A percentile compares a stretch with the other conserved stretches of the same genome.
These are phyloP conservation scores for Sylvia atricapilla DNA, from an alignment of 2,113 vertebrate genomes.

Conservation along the genomic window DNA sequence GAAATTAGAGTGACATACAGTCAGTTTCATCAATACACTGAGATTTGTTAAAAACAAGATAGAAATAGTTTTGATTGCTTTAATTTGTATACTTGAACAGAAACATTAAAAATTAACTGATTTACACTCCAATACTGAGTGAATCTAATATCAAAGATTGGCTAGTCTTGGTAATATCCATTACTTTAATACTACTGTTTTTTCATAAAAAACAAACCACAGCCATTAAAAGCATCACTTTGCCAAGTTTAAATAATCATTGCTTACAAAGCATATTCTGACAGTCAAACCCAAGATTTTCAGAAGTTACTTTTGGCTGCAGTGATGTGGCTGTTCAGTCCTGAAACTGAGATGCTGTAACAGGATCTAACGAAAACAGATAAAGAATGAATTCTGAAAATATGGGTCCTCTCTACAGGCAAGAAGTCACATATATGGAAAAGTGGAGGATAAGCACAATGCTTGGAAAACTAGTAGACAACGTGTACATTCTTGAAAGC, in stretches of 20 bases:
- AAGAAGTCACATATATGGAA: not conserved
- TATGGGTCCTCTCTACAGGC: not conserved
- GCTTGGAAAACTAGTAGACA: not conserved
- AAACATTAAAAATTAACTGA: not conserved
- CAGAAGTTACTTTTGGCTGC: not conserved
- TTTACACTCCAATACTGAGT: not conserved
- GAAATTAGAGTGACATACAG: not conserved
- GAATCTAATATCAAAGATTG: not conserved
- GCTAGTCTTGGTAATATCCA: not conserved
- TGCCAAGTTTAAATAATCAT: not conserved
- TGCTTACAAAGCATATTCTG: not conserved
- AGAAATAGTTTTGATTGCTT: not conserved
- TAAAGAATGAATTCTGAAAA: not conserved
- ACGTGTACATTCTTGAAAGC: not conserved
- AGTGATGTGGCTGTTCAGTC: not conserved
- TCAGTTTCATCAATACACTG: not conserved
- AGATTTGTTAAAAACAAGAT: not conserved
- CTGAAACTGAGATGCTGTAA: not conserved
- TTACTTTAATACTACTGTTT: not conserved
- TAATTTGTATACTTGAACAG: not conserved
- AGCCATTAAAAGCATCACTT: not conserved
- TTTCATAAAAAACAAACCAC: not conserved
- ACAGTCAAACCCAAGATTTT: not conserved
- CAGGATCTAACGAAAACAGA: not conserved
- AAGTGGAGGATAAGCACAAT: not conserved